Evolutionary conservation across 2,113 vertebrate genomes (phyloP), one percentile per base, ranked within the genome.

Genomic region (Promerops cafer): DNA sequence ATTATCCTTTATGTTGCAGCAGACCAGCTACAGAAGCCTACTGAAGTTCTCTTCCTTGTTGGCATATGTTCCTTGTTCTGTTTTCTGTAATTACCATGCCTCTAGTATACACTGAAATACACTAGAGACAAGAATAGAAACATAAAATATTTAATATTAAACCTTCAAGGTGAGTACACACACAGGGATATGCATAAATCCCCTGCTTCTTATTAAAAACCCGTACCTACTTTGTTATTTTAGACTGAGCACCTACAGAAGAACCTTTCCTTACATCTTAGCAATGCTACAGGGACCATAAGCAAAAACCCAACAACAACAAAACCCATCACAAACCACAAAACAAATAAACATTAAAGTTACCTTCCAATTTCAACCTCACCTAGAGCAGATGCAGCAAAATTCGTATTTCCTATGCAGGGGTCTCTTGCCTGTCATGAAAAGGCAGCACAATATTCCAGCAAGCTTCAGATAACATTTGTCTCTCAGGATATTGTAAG

Each of bases 131-230:
- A 69, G 54, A 85, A 83, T 21, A 65, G 35, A 80, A 89, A 44
- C 57, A 78, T 59, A 69, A 77, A 84, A 96, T 93, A 94, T 88
- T 95, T 90, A 93, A 86, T 80, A 66, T 16, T 39, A 77, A 82
- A 83, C n/a, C 63, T 87, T 95, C 74, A 95, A 90, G 84, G 66
- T 89, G 69, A 90, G 60, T 28, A 54, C 14, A 40, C 47, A 72
- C n/a, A 54, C 26, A 56, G 7, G 49, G 40, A 79, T 86, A 72
- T 39, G 72, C 45, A 69, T 53, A 94, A 90, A 85, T 61, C 61
- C 13, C 16, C 26, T 37, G 37, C 26, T 90, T 47, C 72, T 76
- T 85, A 71, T 87, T 93, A 90, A 87, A 85, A 91, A 23, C 6
- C 28, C 59, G 9, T 26, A 44, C 44, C 44, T 60, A 53, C 13